A percentile compares a stretch with the other conserved stretches of the same genome.
Evolutionary conservation across 2,888 invertebrate genomes (phyloP).

Genomic region (Ferrisia virgata): DNA sequence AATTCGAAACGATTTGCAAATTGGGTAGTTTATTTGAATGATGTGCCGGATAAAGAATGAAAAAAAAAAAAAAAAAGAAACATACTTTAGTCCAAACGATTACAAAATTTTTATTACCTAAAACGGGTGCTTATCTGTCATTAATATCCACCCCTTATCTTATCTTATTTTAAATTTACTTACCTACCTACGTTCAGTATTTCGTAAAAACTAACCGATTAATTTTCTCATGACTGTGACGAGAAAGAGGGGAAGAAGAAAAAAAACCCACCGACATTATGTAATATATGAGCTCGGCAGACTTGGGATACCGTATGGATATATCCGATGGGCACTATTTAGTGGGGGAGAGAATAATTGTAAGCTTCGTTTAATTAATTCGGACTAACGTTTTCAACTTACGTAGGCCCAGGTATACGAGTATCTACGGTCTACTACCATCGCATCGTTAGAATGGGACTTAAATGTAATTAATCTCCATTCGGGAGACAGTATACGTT

Average conservation of each 20-base stretch:
- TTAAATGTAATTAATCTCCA: slow-evolving; percentile 24
- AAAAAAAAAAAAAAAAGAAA: not conserved
- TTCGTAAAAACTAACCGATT: not conserved
- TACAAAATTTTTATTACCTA: slow-evolving; percentile 6
- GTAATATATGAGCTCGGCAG: not conserved
- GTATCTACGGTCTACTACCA: too few species aligned
- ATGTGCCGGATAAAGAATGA: not conserved
- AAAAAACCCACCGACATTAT: not conserved
- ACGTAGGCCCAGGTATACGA: too few species aligned
- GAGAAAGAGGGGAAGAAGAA: too few species aligned
- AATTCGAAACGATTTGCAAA: slow-evolving; percentile 21
- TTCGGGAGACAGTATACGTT: not conserved
- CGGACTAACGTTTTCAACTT: slow-evolving; percentile 9
- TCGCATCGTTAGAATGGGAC: slow-evolving; percentile 24
- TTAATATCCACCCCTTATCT: not conserved
- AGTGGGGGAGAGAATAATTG: not conserved
- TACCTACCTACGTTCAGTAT: not conserved
- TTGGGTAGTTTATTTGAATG: slow-evolving; percentile 17
- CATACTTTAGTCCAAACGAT: not conserved
- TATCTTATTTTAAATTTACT: slow-evolving; percentile 25
- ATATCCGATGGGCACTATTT: not conserved
- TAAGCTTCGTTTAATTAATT: slow-evolving; percentile 19
- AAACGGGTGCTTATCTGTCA: not conserved
- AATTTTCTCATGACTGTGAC: not conserved
- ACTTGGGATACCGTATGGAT: not conserved